phyloP scores from a whole-genome alignment of 2,888 invertebrate species.

The Rhyacophila evoluta region DNA sequence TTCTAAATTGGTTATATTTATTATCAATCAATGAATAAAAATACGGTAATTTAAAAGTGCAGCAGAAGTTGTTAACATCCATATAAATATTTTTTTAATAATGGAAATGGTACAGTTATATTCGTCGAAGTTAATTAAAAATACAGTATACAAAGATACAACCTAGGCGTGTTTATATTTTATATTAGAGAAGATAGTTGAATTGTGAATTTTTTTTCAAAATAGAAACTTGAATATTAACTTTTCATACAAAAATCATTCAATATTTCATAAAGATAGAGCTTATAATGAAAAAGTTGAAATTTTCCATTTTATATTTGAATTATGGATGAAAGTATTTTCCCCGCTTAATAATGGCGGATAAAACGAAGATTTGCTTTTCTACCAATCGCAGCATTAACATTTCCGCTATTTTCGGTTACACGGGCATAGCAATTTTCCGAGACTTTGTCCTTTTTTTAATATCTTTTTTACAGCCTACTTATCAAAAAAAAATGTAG shows the following conservation, averaged over 20 bases:
- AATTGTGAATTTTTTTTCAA: too few species aligned
- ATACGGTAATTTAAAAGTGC: too few species aligned
- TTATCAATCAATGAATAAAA: too few species aligned
- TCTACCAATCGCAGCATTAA: conserved; percentile 51
- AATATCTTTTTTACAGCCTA: conserved; percentile 45
- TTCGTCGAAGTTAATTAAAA: too few species aligned
- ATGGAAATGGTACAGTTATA: too few species aligned
- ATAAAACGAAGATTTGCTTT: conserved; percentile 42
- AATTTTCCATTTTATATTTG: conserved; percentile 21
- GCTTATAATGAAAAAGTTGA: not conserved
- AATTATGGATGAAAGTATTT: conserved; percentile 10
- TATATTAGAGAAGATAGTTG: too few species aligned
- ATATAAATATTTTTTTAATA: too few species aligned
- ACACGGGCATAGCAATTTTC: conserved; percentile 50
- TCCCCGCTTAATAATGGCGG: not conserved
- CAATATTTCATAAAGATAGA: conserved; percentile 20
- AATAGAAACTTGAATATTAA: too few species aligned
- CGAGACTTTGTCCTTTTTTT: conserved; percentile 49
- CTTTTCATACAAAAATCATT: not conserved
- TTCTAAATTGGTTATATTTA: too few species aligned
- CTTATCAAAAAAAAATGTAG: conserved; percentile 42
- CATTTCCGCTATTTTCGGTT: conserved; percentile 35
- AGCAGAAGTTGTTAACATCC: too few species aligned
- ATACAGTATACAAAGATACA: too few species aligned
- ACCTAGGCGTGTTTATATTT: too few species aligned